Evolutionary conservation across 2,888 invertebrate genomes (phyloP), one percentile per base, ranked within the genome.

Genomic region (Aphrophora alni): DNA sequence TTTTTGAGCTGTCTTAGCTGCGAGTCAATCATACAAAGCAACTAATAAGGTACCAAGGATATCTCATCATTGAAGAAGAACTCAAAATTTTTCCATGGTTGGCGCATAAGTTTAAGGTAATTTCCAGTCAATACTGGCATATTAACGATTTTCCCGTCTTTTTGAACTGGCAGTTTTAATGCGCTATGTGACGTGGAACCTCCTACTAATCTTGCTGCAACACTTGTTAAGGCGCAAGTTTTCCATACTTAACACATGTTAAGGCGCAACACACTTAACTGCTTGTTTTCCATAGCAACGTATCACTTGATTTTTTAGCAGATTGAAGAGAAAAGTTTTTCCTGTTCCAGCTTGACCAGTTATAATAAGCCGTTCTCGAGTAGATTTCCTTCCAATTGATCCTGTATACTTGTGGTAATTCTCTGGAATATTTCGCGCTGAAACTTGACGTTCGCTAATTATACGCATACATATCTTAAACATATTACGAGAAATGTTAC

Each of bases 351-450:
- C 44, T 79, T 84, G 82, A 73, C 84, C 84, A 33, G 84, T 78
- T 81, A 83, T 80, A 33, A 85, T 7, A 7, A 33, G 33, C 10
- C n/a, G n/a, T n/a, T n/a, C n/a, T n/a, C n/a, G n/a, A n/a, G n/a
- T n/a, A n/a, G n/a, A n/a, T n/a, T n/a, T 5, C 33, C 8, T 33
- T 33, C 33, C 8, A 8, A 33, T 33, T 3, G 5, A 8, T 33
- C 8, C 33, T 5, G 33, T 33, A 8, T 8, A 5, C 5, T 8
- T 33, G 8, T 33, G 3, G 3, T 33, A 8, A 5, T 33, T 3
- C 33, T 33, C 17, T 14, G 7, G 44, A 21, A 70, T 26, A 21
- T 70, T 21, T 2, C 26, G 8, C 12, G 70, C 24, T 70, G 24
- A 8, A 8, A 2, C 24, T 12, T 21, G 17, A 33, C 3, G 33